Percentiles rank a stretch among this genome's conserved stretches.
Evolutionary conservation across 92 coral and sea anemone species (phyloP).

Genomic region (Phenganax subtilis): DNA sequence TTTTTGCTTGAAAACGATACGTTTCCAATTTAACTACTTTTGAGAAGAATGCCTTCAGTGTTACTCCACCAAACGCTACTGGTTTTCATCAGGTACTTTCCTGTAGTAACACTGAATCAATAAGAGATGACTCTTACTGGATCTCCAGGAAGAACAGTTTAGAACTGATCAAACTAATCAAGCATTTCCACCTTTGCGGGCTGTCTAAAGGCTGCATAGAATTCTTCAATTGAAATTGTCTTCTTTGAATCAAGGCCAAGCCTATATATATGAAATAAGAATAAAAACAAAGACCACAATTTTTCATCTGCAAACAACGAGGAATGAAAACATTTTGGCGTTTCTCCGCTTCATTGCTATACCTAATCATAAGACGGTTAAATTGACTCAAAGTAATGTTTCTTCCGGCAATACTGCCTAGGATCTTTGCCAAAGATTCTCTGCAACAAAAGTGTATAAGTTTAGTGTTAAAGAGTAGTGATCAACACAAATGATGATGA

Average conservation of each 20-base stretch:
- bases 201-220: conserved; percentile 71
- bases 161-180: neutral
- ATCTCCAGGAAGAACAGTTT: neutral
- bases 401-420: conserved; percentile 65
- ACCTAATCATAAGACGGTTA: conserved; percentile 94
- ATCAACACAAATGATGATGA: neutral
- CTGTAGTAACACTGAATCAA: no score
- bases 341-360: neutral
- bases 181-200: conserved; percentile 69
- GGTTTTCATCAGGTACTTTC: no score
- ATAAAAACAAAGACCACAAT: neutral
- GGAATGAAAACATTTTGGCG: neutral
- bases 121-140: neutral
- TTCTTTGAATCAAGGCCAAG: conserved; percentile 77
- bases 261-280: conserved; percentile 32
- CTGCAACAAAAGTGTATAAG: conserved; percentile 40
- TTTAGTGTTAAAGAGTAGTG: neutral
- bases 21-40: no score
- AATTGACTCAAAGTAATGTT: conserved; percentile 88
- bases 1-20: conserved; percentile 51
- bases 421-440: conserved; percentile 71
- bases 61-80: no score
- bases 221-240: conserved; percentile 88
- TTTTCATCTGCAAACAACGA: neutral
- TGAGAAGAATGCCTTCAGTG: no score